Conservation (phyloP, 2,113 vertebrate species). For the Prunella himalayana region DNA sequence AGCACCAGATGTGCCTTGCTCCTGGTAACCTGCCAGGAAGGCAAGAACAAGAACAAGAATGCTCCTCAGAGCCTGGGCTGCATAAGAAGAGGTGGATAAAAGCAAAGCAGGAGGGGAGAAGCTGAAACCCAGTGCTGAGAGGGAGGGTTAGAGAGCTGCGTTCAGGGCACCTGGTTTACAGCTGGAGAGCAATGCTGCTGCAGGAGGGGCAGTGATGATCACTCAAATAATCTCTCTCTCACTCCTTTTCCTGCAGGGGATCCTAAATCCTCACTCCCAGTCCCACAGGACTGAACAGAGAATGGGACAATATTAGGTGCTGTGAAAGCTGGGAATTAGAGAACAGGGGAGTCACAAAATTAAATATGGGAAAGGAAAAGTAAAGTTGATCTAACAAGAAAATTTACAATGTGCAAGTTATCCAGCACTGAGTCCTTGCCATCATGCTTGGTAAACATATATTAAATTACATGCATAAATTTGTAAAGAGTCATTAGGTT, state of each 20-base stretch:
- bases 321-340: neutral
- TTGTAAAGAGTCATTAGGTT: neutral
- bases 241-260: neutral
- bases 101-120: neutral
- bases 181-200: accelerated
- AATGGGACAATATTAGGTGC: neutral
- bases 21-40: neutral
- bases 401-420: neutral
- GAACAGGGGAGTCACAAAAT: neutral
- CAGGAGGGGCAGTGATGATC: accelerated
- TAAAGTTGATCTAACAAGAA: neutral
- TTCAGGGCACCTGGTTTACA: neutral
- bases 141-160: neutral
- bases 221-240: neutral
- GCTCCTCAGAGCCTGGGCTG: neutral
- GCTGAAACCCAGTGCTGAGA: neutral
- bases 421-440: neutral
- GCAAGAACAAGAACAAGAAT: neutral
- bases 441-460: neutral
- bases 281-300: neutral
- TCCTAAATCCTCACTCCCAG: neutral
- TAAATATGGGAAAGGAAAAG: neutral
- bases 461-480: neutral
- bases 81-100: neutral
- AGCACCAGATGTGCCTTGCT: neutral